Percentiles rank a stretch among this genome's conserved stretches.
Conservation (phyloP, 2,113 vertebrate genomes). For the Oreotragus oreotragus region DNA sequence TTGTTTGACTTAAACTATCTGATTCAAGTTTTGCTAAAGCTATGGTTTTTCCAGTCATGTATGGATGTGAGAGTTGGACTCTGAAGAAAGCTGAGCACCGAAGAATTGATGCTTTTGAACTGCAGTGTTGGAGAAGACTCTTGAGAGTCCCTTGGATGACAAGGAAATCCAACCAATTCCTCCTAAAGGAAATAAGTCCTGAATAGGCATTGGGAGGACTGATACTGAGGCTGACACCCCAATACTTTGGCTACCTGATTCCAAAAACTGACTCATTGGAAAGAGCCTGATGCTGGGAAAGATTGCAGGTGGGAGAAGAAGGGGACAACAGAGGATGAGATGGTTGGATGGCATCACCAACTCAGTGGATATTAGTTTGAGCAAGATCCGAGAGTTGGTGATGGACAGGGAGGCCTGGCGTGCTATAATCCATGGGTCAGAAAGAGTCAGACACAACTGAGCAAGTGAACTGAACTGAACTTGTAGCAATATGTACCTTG, state of each 20-base stretch:
- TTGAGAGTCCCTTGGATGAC: background rate
- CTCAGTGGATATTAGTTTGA: background rate
- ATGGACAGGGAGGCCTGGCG: background rate
- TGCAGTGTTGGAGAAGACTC: background rate
- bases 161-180: background rate
- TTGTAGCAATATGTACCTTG: background rate
- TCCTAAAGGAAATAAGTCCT: background rate
- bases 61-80: background rate
- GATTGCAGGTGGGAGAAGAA: background rate
- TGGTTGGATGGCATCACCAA: background rate
- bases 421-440: accelerated
- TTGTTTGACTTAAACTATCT: background rate
- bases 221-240: background rate
- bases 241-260: background rate
- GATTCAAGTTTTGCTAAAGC: background rate
- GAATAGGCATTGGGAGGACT: background rate
- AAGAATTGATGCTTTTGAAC: background rate
- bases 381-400: accelerated
- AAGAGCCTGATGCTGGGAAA: background rate
- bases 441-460: background rate
- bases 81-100: background rate
- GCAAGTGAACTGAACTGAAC: background rate
- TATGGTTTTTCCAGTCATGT: background rate
- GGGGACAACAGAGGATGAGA: background rate
- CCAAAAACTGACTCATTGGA: background rate